These are phyloP conservation scores for Tragelaphus eurycerus DNA, from an alignment of 2,797 vertebrate species.

Conservation along the genomic window DNA sequence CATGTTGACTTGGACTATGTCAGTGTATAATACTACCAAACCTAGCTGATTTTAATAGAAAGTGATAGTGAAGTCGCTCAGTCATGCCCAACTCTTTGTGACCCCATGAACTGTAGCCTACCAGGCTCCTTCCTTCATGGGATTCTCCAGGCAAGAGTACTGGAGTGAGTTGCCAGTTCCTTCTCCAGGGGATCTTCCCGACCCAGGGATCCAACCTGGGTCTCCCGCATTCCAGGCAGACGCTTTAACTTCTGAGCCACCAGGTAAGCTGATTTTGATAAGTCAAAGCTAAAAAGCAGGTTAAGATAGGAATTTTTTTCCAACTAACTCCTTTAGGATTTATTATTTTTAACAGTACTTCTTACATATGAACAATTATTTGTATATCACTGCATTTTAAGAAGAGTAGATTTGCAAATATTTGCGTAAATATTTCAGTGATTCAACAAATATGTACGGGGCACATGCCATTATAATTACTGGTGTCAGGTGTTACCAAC, in stretches of 20 bases:
- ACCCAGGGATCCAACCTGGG: no score
- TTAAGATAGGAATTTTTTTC: constrained; percentile 32
- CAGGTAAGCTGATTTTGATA: background rate
- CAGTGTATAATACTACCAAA: constrained; percentile 44
- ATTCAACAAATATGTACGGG: background rate
- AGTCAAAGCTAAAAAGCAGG: background rate
- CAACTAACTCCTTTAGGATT: background rate
- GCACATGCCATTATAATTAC: background rate
- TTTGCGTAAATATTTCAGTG: background rate
- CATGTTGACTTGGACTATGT: constrained; percentile 56
- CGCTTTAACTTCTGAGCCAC: no score
- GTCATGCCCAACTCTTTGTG: no score
- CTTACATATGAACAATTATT: background rate
- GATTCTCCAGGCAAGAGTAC: no score
- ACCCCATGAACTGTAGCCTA: no score
- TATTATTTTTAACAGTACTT: background rate
- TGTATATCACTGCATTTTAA: background rate
- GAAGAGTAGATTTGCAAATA: background rate
- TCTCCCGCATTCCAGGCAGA: no score
- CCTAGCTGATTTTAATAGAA: background rate
- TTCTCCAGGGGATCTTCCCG: no score
- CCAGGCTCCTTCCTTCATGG: no score
- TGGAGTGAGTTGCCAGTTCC: no score
- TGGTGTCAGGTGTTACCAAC: background rate
- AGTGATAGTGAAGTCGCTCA: no score